These are phyloP conservation scores for Sarotherodon lohbergeri DNA, from an alignment of 2,113 vertebrate genomes.

Conservation along the genomic window DNA sequence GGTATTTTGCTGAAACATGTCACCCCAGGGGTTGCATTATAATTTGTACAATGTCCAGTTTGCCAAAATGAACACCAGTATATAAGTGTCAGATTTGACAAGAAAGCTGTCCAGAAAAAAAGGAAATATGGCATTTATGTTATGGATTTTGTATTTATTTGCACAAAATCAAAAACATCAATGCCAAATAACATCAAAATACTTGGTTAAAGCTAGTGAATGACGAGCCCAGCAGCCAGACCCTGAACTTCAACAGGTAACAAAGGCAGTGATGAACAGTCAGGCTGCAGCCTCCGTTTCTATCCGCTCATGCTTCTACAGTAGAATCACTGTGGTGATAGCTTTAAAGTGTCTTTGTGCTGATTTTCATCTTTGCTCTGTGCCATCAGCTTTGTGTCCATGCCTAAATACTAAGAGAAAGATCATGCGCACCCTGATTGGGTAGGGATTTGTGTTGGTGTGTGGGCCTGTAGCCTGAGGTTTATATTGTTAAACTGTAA, in stretches of 20 bases:
- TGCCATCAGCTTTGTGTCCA: not conserved
- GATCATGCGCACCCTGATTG: not conserved
- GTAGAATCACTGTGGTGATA: not conserved
- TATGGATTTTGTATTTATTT: rapidly evolving
- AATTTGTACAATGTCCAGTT: not conserved
- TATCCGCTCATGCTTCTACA: not conserved
- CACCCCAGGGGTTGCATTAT: not conserved
- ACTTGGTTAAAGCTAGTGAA: not conserved
- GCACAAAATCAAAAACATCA: rapidly evolving
- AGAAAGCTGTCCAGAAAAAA: not conserved
- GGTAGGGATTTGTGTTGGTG: not conserved
- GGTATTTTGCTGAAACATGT: not conserved
- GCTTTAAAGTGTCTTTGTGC: not conserved
- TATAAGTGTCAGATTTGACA: not conserved
- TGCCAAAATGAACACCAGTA: not conserved
- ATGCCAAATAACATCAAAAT: not conserved
- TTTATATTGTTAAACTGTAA: not conserved
- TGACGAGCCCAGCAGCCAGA: rapidly evolving
- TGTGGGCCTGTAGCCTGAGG: not conserved
- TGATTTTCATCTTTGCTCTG: not conserved
- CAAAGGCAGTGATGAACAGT: not conserved
- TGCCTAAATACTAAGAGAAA: not conserved
- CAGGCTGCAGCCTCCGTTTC: not conserved
- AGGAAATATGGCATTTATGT: not conserved
- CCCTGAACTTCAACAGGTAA: rapidly evolving